These are phyloP conservation scores for Thera obeliscata DNA, from an alignment of 2,888 invertebrate species.

Conservation along the genomic window DNA sequence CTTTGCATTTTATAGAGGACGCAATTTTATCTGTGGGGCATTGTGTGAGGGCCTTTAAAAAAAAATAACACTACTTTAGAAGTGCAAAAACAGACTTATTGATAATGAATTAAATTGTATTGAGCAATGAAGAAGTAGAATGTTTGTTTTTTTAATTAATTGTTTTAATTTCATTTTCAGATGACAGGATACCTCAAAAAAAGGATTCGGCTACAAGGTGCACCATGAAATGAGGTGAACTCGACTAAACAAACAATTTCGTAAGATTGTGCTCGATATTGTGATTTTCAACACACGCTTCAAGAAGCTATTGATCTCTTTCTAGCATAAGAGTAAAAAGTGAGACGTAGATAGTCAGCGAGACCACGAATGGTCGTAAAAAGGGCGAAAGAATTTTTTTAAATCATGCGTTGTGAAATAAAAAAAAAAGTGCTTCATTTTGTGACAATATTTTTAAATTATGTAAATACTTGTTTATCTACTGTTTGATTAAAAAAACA, in stretches of 20 bases:
- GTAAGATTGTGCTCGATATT: constrained; percentile 63
- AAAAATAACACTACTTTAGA: too few relatives aligned
- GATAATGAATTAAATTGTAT: too few relatives aligned
- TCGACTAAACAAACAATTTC: constrained; percentile 51
- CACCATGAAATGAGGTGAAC: constrained; percentile 72
- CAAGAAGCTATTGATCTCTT: constrained; percentile 52
- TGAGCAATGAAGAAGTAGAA: too few relatives aligned
- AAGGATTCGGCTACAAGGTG: constrained; percentile 73
- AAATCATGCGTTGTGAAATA: constrained; percentile 78
- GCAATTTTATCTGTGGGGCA: too few relatives aligned
- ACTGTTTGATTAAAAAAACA: constrained; percentile 4
- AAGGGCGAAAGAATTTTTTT: constrained; percentile 72
- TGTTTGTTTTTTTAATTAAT: background rate
- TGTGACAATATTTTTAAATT: constrained; percentile 62
- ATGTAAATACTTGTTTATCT: constrained; percentile 1
- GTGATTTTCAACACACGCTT: constrained; percentile 64
- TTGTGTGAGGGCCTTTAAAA: too few relatives aligned
- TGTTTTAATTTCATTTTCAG: constrained; percentile 60
- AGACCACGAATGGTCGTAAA: constrained; percentile 54
- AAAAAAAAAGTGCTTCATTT: constrained; percentile 61
- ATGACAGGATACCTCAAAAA: constrained; percentile 82
- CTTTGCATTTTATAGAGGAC: too few relatives aligned
- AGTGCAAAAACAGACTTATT: too few relatives aligned
- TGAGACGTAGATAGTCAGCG: constrained; percentile 47
- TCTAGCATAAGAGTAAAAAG: constrained; percentile 56